Evolutionary conservation across 2,113 vertebrate species (phyloP), one percentile per base, ranked within the genome.

Genomic region (Suricata suricatta): DNA sequence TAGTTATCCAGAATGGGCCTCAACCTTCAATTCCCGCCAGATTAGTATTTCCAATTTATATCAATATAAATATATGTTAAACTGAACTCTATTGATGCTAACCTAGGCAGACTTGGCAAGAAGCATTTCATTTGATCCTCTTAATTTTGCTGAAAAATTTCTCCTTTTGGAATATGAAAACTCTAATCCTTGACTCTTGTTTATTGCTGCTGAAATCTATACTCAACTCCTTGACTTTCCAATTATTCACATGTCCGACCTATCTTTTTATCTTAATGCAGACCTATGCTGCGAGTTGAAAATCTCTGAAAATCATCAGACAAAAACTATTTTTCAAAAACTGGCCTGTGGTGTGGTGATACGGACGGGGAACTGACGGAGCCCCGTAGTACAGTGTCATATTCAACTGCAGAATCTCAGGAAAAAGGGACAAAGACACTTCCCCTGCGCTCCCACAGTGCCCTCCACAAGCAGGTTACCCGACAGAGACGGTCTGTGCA

Each of bases 271-370:
- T 68, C 60, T 80, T 86, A 68, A 80, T 92, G 85, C 33, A 93
- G 69, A 21, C 31, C 41, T 84, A 31, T 74, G 69, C 60, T 72
- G 4, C 87, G 68, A 66, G 69, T 33, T 52, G 25, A 87, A 60
- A 95, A 66, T 83, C 63, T 93, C 54, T 63, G 69, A 60, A 95
- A 96, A 71, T 27, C 64, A 72, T 79, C 54, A 80, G 19, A 86
- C 27, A 54, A 90, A 90, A 96, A 52, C 71, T 54, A 4, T 83
- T 90, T 97, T 88, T 74, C n/a, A 82, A 92, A 96, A 74, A 66
- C 47, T n/a, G 69, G 84, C 27, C 38, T 74, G 69, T 76, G 93
- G 38, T 79, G 92, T n/a, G 90, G 13, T 35, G 64, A 77, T 90
- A 74, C 93, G 1, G n/a, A 72, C 19, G 38, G 50, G 5, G 71